These are phyloP conservation scores for Melozone crissalis DNA, from an alignment of 2,113 vertebrate species.

Conservation along the genomic window DNA sequence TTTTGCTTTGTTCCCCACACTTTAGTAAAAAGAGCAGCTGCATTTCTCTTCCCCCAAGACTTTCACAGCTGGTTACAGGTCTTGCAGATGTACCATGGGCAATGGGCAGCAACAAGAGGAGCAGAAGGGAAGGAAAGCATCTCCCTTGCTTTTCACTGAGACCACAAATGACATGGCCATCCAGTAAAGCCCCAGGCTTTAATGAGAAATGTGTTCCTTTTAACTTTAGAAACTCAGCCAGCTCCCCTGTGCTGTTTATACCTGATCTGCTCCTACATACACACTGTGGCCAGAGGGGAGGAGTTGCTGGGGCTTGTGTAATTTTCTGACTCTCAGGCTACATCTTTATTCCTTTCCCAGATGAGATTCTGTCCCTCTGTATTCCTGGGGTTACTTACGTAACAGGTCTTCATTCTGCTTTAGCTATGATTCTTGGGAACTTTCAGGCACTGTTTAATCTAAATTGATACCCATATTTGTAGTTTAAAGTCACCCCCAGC, in stretches of 20 bases:
- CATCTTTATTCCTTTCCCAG: neutral
- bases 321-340: neutral
- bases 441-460: neutral
- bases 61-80: neutral
- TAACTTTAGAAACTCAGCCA: constrained; percentile 11
- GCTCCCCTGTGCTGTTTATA: neutral
- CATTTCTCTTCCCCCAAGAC: neutral
- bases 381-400: neutral
- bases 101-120: neutral
- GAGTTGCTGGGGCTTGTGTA: neutral
- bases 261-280: neutral
- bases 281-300: neutral
- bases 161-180: neutral
- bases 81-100: neutral
- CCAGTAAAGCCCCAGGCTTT: neutral
- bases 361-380: neutral
- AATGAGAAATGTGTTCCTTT: neutral
- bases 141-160: neutral
- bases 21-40: neutral
- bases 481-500: neutral
- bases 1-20: neutral
- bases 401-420: neutral
- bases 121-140: neutral
- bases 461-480: neutral
- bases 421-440: neutral